Evolutionary conservation across 2,113 vertebrate genomes (phyloP), one percentile per base, ranked within the genome.

Genomic region (Geococcyx californianus): DNA sequence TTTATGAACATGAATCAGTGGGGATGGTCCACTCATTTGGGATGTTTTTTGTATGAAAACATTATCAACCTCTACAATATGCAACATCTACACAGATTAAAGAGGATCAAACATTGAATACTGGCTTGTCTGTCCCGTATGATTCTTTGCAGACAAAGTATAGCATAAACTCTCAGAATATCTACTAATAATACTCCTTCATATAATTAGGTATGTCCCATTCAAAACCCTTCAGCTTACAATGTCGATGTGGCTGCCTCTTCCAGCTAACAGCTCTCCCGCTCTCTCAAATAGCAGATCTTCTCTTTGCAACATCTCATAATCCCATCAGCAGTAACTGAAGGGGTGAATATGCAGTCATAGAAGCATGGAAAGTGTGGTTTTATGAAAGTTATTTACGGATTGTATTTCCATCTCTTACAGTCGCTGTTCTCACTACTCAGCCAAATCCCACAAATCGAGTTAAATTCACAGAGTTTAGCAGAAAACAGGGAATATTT

Each of bases 311-410:
- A 74, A 38, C 36, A 54, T 21, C 77, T 89, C 3, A 0, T 24
- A 80, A 45, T 51, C 51, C 33, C 60, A 69, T 25, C 51, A 89
- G 36, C 55, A 63, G 23, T 10, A 58, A 74, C 23, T 9, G 1
- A 31, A 44, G 40, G 16, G 38, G 42, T 5, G 4, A 72, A 11
- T 18, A 6, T 8, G 51, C 16, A 75, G 33, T 23, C 44, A 68
- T 1, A 59, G 47, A 89, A 82, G 34, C 0, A 0, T 33, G 45
- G n/a, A 54, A 66, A 68, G 58, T 21, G 11, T 21, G 11, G 44
- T 47, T 81, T 68, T 52, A 31, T 73, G 16, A 21, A 87, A 51
- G 34, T 54, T 76, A 52, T 73, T 73, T 80, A 49, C 25, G 33
- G 42, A 33, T 23, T 54, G 42, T 16, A 45, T 62, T 74, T 54